Percentiles rank a stretch among this genome's conserved stretches.
These are phyloP conservation scores for Cercocebus atys DNA, from an alignment of 2,113 vertebrate species.

Conservation along the genomic window DNA sequence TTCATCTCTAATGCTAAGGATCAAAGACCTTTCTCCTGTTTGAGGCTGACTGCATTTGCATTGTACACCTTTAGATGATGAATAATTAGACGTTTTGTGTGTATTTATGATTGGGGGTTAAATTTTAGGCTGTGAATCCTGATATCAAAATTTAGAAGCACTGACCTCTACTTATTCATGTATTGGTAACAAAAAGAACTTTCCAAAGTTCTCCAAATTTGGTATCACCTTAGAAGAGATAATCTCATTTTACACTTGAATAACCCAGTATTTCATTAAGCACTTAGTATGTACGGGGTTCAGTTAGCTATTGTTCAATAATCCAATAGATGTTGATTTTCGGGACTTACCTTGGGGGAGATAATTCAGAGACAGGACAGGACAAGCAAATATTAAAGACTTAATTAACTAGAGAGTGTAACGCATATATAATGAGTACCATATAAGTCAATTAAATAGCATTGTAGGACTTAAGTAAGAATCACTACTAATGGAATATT, in stretches of 20 bases:
- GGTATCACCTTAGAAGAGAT: not conserved
- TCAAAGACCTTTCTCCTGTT: not conserved
- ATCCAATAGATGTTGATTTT: constrained; percentile 38
- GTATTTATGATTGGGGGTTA: not conserved
- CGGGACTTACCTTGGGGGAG: not conserved
- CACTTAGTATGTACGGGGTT: not conserved
- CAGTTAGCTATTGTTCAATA: not conserved
- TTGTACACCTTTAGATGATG: not conserved
- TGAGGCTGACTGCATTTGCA: not conserved
- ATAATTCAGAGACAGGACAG: not conserved
- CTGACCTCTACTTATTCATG: not conserved
- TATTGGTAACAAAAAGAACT: not conserved
- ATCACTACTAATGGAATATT: not conserved
- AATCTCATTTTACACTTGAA: constrained; percentile 28
- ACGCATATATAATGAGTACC: not conserved
- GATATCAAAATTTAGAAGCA: not conserved
- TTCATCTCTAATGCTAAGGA: not conserved
- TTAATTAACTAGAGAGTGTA: not conserved
- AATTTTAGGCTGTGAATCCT: not conserved
- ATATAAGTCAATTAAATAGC: not conserved
- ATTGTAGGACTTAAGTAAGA: not conserved
- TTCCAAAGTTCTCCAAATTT: constrained; percentile 5
- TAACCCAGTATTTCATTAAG: constrained; percentile 30
- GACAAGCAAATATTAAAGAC: not conserved
- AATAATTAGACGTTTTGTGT: not conserved